phyloP scores from a whole-genome alignment of 2,797 vertebrate genomes.

The Apogon hyalosoma region DNA sequence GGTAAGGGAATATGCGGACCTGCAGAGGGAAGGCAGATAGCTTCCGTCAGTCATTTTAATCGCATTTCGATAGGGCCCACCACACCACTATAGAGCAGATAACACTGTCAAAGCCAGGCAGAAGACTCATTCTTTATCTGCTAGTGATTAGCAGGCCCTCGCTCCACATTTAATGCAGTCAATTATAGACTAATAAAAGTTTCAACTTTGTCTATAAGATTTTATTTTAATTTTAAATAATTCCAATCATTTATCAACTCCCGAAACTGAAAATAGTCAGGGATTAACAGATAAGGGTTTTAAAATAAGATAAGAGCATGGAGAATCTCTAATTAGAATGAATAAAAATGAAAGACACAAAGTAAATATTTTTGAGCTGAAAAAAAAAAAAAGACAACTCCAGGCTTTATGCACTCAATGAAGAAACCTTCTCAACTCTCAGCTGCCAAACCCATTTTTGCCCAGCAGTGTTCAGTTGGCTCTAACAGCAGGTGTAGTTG shows the following conservation, averaged over 20 bases:
- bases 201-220: constrained; percentile 25
- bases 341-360: constrained; percentile 14
- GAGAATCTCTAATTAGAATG: constrained; percentile 21
- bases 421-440: constrained; percentile 35
- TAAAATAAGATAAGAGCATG: constrained; percentile 8
- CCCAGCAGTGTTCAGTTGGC: constrained; percentile 48
- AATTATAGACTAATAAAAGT: constrained; percentile 24
- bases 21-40: constrained; percentile 78
- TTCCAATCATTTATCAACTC: constrained; percentile 20
- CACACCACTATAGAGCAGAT: constrained; percentile 53
- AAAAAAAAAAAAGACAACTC: constrained; percentile 36
- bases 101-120: constrained; percentile 43
- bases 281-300: constrained; percentile 6
- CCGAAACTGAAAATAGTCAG: constrained; percentile 18
- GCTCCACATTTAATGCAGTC: constrained; percentile 40
- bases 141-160: constrained; percentile 45
- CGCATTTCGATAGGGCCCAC: constrained; percentile 54
- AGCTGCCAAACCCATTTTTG: constrained; percentile 57
- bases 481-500: constrained; percentile 63
- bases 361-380: constrained; percentile 33
- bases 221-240: constrained; percentile 30
- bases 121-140: constrained; percentile 47
- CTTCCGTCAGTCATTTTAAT: constrained; percentile 76
- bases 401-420: constrained; percentile 15
- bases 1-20: constrained; percentile 97